Base-by-base conservation (phyloP, 2,888 invertebrate genomes). In the Lymantria monacha region DNA sequence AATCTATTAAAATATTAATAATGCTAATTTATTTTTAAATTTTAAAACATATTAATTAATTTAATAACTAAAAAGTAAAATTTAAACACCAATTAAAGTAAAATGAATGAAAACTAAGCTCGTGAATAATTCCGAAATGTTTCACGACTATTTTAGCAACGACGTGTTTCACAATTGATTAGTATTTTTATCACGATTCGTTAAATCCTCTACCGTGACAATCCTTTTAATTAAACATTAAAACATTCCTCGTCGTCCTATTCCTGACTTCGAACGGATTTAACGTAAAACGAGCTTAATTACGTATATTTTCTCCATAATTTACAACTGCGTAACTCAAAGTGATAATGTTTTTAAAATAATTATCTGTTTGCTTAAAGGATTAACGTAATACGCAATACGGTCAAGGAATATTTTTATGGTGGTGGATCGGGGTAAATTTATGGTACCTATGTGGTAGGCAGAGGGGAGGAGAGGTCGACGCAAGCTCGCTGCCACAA, bases 321-420 rank as follows among this genome's bases (percentile, higher is more conserved):
- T 68, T 64, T 66, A 66, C 66, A 62, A 59, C 60, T 49, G 64
- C 37, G 61, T 53, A 46, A 56, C 57, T 58, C 46, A 55, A 51
- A 46, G 44, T 22, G 47, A 44, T 36, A 57, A 53, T 15, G 48
- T 57, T 48, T n/a, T 41, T 43, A 57, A 49, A 46, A 59, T 66
- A 51, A 53, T 53, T 51, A 45, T 40, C 3, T 42, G 12, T 30
- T 48, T 56, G 57, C 53, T 58, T 57, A 49, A 7, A 9, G 72
- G 78, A 79, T 76, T 74, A 78, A 82, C 84, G 81, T 79, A 85
- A 33, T 77, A 81, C 87, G 87, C 86, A 85, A 83, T 83, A 85
- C 77, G 81, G 74, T 70, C 58, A 74, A 66, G 69, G 79, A 81
- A 84, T 85, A 83, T 85, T 87, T 86, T 83, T 81, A 86, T 87